Percentiles rank a stretch among this genome's conserved stretches.
Evolutionary conservation across 2,888 invertebrate genomes (phyloP).

Genomic region (Siphlonurus alternatus): DNA sequence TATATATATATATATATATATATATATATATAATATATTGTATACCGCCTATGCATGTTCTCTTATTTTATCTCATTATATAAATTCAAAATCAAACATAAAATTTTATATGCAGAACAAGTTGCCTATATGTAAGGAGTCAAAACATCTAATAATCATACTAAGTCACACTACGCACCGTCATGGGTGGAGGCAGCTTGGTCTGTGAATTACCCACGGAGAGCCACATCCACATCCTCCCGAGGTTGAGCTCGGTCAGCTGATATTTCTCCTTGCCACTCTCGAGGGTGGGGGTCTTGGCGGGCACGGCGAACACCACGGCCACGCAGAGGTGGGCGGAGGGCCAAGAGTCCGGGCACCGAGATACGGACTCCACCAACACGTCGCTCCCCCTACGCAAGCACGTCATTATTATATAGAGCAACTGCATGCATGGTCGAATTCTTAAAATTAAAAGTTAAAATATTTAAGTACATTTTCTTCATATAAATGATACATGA

Average conservation of each 20-base stretch:
- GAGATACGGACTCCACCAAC: background rate
- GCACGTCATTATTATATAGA: no score
- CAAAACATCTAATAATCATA: no score
- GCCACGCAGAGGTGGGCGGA: background rate
- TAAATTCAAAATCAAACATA: background rate
- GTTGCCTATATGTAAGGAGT: no score
- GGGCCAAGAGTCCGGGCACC: background rate
- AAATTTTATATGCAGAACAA: no score
- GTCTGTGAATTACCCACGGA: no score
- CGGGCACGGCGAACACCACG: background rate
- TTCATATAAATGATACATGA: no score
- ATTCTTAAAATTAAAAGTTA: no score
- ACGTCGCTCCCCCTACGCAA: background rate
- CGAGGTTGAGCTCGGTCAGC: background rate
- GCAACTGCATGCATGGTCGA: no score
- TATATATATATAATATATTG: background rate
- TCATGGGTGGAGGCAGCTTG: background rate
- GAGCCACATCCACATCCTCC: background rate
- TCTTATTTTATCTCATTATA: background rate
- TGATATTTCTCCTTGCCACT: background rate
- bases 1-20: background rate
- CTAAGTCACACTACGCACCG: background rate
- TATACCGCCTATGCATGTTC: background rate
- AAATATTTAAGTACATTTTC: no score
- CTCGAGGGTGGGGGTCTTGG: background rate